A percentile compares a stretch with the other conserved stretches of the same genome.
Evolutionary conservation across 2,888 invertebrate genomes (phyloP).

Genomic region (Empis livida): DNA sequence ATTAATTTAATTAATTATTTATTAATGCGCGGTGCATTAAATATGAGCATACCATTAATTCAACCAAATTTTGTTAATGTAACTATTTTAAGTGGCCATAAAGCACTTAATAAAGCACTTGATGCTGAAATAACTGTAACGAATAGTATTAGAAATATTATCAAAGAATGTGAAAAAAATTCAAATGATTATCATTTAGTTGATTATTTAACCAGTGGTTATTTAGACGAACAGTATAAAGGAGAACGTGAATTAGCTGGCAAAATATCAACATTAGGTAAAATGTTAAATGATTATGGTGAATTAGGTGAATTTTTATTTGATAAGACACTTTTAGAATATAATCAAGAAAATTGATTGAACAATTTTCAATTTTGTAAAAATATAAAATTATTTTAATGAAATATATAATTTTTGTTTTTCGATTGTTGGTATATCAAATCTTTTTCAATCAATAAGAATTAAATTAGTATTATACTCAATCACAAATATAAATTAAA

Average conservation of each 20-base stretch:
- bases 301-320: slow-evolving; percentile 71
- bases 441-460: too few species aligned
- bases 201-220: slow-evolving; percentile 60
- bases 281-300: slow-evolving; percentile 51
- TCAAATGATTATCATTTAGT: slow-evolving; percentile 53
- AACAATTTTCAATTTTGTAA: too few species aligned
- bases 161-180: slow-evolving; percentile 51
- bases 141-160: slow-evolving; percentile 55
- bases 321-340: slow-evolving; percentile 45
- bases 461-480: too few species aligned
- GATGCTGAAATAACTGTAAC: slow-evolving; percentile 68
- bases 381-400: too few species aligned
- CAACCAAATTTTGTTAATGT: too few species aligned
- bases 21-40: slow-evolving; percentile 67
- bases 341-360: too few species aligned
- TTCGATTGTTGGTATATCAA: too few species aligned
- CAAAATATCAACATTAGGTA: slow-evolving; percentile 62
- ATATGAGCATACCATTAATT: too few species aligned
- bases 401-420: too few species aligned
- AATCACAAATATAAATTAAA: too few species aligned
- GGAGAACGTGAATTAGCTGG: slow-evolving; percentile 76
- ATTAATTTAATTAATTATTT: slow-evolving; percentile 78
- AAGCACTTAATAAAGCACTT: slow-evolving; percentile 64
- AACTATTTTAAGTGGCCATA: slow-evolving; percentile 38
- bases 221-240: slow-evolving; percentile 74